Percentiles rank a stretch among this genome's conserved stretches.
These are phyloP conservation scores for Morpho achilles DNA, from an alignment of 2,888 invertebrate genomes.

Conservation along the genomic window DNA sequence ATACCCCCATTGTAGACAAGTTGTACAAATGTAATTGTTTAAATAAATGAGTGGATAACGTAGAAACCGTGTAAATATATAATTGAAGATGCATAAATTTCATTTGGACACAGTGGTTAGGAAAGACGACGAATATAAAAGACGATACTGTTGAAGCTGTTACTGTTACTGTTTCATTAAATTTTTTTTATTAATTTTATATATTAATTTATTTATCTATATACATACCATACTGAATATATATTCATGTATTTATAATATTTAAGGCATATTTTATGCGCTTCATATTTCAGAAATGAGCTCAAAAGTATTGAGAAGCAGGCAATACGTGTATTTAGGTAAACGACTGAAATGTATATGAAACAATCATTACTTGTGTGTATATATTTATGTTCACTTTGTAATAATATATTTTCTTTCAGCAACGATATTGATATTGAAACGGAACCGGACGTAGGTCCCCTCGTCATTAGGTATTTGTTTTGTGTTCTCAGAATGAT, in stretches of 20 bases:
- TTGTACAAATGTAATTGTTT: too few relatives aligned
- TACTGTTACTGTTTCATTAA: background rate
- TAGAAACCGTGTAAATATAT: too few relatives aligned
- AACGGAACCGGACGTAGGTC: constrained; percentile 47
- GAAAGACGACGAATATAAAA: too few relatives aligned
- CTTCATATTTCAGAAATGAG: constrained; percentile 20
- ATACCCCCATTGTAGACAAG: too few relatives aligned
- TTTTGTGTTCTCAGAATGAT: constrained; percentile 43
- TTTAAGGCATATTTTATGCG: constrained; percentile 12
- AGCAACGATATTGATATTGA: constrained; percentile 66
- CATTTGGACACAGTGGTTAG: too few relatives aligned
- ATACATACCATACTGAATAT: background rate
- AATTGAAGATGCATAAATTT: too few relatives aligned
- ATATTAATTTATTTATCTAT: background rate
- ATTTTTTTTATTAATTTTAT: background rate
- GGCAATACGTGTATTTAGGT: constrained; percentile 50
- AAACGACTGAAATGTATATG: constrained; percentile 34
- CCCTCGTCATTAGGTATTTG: constrained; percentile 66
- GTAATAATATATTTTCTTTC: constrained; percentile 55
- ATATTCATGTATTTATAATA: constrained; percentile 6
- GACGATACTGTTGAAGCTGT: too few relatives aligned
- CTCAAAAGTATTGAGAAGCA: constrained; percentile 9
- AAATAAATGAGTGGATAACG: too few relatives aligned
- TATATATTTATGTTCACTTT: constrained; percentile 34
- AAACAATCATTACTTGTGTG: background rate